Evolutionary conservation across 2,888 invertebrate species (phyloP), one percentile per base, ranked within the genome.

Genomic region (Strigamia maritima): DNA sequence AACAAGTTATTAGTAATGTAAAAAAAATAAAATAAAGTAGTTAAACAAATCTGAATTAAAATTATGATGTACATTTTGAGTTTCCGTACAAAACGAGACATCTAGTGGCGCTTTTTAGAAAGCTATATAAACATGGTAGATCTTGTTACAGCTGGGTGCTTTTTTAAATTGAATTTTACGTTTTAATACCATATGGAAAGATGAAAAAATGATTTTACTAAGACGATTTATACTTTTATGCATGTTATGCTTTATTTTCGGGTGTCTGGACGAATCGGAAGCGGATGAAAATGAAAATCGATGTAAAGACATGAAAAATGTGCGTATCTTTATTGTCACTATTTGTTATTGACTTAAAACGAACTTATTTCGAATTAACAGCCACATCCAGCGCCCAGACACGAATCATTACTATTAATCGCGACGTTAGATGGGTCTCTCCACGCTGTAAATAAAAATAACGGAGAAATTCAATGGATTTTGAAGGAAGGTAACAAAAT

Each of bases 361-460:
- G 40, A 65, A 40, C 40, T n/a, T 49, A 6, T 49, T 26, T 28
- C 19, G 16, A 6, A 4, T 31, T 76, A 16, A 19, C 35, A 78
- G 78, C 60, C 78, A 10, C 8, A 31, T 8, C 19, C 78, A n/a
- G 8, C 60, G 24, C n/a, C 78, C 26, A 8, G 22, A 26, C 35
- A 16, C 12, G 92, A 92, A 84, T 89, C 92, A 82, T 88, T 93
- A 70, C 87, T 98, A 83, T 89, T 98, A 81, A 92, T 97, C 84
- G 95, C 97, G 74, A 98, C 98, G 75, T 89, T 98, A 83, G 95
- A 96, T 85, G 98, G 98, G 82, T 92, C 92, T 81, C 91, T 98
- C 84, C 91, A 93, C 82, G 97, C 95, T n/a, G 90, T 98, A 76
- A 93, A 95, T 28, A 92, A 93, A 82, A 88, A 90, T 82, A 91